Percentiles rank a stretch among this genome's conserved stretches.
Conservation (phyloP, 1,140 invertebrate species). For the Zelostemma sp. region DNA sequence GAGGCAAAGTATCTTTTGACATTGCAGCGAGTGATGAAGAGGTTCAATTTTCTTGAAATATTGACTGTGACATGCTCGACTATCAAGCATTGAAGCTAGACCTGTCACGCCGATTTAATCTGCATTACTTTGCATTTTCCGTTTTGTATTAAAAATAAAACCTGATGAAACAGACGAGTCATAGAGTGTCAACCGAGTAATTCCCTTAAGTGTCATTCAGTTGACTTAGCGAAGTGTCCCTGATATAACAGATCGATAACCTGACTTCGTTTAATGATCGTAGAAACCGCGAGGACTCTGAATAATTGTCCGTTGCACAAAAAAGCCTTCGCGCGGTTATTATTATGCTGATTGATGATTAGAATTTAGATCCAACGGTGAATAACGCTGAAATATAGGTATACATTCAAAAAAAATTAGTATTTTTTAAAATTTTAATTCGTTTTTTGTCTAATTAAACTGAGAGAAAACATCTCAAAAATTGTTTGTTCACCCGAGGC, state of each 20-base stretch:
- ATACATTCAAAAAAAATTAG: too few relatives aligned
- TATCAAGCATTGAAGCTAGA: conserved; percentile 21
- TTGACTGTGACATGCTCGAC: too few relatives aligned
- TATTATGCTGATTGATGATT: not conserved
- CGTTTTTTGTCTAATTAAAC: too few relatives aligned
- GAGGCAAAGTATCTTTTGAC: too few relatives aligned
- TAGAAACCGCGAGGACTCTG: conserved; percentile 16
- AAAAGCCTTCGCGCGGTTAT: not conserved
- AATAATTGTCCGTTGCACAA: conserved; percentile 3
- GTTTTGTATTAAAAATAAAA: conserved; percentile 15
- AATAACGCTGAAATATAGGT: too few relatives aligned
- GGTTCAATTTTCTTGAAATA: too few relatives aligned
- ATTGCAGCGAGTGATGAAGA: too few relatives aligned
- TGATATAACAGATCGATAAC: conserved; percentile 38
- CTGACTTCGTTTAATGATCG: conserved; percentile 20
- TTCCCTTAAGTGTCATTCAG: conserved; percentile 35
- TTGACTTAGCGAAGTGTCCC: conserved; percentile 35
- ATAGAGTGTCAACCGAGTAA: conserved; percentile 24
- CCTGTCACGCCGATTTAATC: conserved; percentile 33
- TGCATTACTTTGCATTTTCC: conserved; percentile 33
- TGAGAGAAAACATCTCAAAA: too few relatives aligned
- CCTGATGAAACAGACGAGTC: conserved; percentile 22
- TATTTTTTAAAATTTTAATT: too few relatives aligned
- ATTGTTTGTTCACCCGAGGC: too few relatives aligned
- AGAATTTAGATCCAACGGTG: not conserved